Base-by-base conservation (phyloP, 2,113 vertebrate genomes). In the Platichthys stellatus region DNA sequence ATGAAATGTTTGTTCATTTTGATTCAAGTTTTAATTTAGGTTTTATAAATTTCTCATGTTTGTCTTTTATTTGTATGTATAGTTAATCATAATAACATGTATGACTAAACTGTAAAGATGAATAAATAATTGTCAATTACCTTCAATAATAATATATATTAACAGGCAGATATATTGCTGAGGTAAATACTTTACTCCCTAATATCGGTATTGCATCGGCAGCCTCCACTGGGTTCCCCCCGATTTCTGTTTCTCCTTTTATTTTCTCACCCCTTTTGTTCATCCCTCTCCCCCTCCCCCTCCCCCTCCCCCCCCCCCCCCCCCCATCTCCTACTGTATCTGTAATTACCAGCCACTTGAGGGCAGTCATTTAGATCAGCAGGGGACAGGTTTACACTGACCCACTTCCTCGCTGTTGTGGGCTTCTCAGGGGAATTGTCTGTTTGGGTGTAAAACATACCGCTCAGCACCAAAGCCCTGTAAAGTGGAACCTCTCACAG, bases 301-400 rank as follows among this genome's bases (percentile, higher is more conserved):
- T 23, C 23, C 2, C n/a, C n/a, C n/a, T n/a, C n/a, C n/a, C n/a
- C n/a, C n/a, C n/a, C n/a, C n/a, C 60, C 54, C 18, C 40, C 56
- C 54, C 57, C 40, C 60, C 54, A 7, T 21, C 61, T 45, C 14
- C 58, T 51, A 53, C 71, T 79, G 13, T 76, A 70, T 79, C 80
- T 79, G 67, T 85, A 88, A 88, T 90, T 84, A 64, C 74, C 84
- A 21, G 85, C 65, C 83, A 85, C 76, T 82, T 35, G 76, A 82
- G 87, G n/a, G 28, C 60, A 81, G 82, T 79, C 38, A 89, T 90
- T 89, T 76, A 72, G 72, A 78, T 76, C 87, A 86, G 67, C 80
- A 69, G 69, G 84, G 71, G 71, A 75, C 54, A 76, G 7, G 73
- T 78, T 89, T 84, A 69, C 64, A 59, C 63, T 76, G 68, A 67